These are phyloP conservation scores for Plebejus anna DNA, from an alignment of 2,888 invertebrate genomes.

Conservation along the genomic window DNA sequence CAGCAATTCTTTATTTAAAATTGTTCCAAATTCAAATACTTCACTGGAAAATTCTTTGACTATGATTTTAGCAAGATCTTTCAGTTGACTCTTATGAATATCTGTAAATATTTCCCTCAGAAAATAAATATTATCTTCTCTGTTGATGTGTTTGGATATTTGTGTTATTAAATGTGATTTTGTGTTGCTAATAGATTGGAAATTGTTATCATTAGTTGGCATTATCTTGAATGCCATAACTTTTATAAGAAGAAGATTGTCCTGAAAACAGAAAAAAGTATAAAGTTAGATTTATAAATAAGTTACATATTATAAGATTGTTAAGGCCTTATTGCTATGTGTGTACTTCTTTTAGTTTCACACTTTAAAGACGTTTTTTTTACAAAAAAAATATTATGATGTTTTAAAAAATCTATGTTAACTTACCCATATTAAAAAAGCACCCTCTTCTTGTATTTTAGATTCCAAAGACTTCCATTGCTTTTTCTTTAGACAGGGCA, in stretches of 20 bases:
- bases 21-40: conserved; percentile 44
- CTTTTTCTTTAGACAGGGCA: conserved; percentile 55
- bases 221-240: conserved; percentile 52
- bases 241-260: conserved; percentile 58
- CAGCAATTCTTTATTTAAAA: conserved; percentile 52
- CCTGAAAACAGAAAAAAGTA: conserved; percentile 50
- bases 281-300: background rate
- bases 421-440: conserved; percentile 57
- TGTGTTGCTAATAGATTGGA: conserved; percentile 41
- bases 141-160: conserved; percentile 44
- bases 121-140: conserved; percentile 43
- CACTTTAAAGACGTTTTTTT: too few relatives aligned
- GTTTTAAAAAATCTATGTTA: background rate
- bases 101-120: conserved; percentile 53
- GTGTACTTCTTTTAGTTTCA: background rate
- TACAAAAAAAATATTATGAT: too few relatives aligned
- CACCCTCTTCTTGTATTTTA: conserved; percentile 48
- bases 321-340: background rate
- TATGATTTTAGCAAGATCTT: conserved; percentile 55
- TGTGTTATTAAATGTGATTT: conserved; percentile 59
- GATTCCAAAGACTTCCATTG: conserved; percentile 56
- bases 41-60: conserved; percentile 48
- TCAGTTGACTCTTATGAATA: conserved; percentile 54
- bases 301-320: background rate
- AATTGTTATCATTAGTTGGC: conserved; percentile 40